phyloP scores from a whole-genome alignment of 2,888 invertebrate genomes.

The Cephus spinipes region DNA sequence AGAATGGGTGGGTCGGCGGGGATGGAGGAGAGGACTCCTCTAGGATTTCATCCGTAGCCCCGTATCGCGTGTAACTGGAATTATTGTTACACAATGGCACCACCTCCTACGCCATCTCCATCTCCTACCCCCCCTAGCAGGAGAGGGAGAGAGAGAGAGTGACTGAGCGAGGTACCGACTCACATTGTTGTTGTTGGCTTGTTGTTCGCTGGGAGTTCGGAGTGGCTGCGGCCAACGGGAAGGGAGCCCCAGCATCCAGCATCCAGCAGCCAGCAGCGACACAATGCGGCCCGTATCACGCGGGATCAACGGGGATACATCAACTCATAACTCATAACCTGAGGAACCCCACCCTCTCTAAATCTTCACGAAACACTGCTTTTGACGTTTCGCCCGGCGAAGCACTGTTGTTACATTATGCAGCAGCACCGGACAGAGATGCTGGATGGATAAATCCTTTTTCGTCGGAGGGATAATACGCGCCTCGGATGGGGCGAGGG shows the following conservation, averaged over 20 bases:
- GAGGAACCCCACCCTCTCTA: conserved; percentile 52
- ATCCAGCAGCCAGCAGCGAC: conserved; percentile 31
- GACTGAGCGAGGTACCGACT: conserved; percentile 14
- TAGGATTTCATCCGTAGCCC: conserved; percentile 58
- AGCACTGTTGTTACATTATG: conserved; percentile 59
- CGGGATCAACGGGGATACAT: conserved; percentile 54
- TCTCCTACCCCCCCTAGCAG: conserved; percentile 22
- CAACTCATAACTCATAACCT: conserved; percentile 45
- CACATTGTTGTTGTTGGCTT: conserved; percentile 42
- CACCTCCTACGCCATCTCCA: conserved; percentile 36
- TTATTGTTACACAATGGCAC: conserved; percentile 62
- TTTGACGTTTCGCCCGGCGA: conserved; percentile 52
- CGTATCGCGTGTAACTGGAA: conserved; percentile 57
- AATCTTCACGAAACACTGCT: conserved; percentile 58
- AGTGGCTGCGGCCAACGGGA: neutral
- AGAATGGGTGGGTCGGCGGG: conserved; percentile 15
- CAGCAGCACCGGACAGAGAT: conserved; percentile 38
- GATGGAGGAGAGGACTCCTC: conserved; percentile 39
- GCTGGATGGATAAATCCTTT: conserved; percentile 51
- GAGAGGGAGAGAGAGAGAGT: conserved; percentile 8
- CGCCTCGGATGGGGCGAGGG: conserved; percentile 2
- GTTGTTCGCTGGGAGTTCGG: conserved; percentile 29
- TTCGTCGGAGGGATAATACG: conserved; percentile 52
- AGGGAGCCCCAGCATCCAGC: neutral
- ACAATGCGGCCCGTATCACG: conserved; percentile 57